These are phyloP conservation scores for Nylanderia fulva DNA, from an alignment of 1,140 invertebrate genomes.

Conservation along the genomic window DNA sequence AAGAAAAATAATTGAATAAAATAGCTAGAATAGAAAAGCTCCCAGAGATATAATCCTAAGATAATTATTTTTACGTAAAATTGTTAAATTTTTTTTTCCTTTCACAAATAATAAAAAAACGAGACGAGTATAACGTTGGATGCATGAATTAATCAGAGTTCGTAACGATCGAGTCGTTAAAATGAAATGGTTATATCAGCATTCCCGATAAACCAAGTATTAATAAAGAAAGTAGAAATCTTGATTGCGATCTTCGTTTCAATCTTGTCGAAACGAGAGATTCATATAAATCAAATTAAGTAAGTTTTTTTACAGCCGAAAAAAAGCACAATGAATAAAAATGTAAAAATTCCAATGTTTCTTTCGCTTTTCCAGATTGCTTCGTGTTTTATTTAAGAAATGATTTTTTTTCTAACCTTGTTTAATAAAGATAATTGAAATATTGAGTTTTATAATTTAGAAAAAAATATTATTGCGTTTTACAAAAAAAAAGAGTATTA, in stretches of 20 bases:
- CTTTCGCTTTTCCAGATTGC: background rate
- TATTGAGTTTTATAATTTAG: background rate
- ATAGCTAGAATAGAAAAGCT: background rate
- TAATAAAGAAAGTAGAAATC: constrained; percentile 62
- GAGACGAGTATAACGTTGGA: constrained; percentile 54
- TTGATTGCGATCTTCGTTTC: constrained; percentile 62
- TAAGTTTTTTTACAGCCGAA: constrained; percentile 3
- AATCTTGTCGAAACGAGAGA: constrained; percentile 34
- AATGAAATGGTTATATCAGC: constrained; percentile 66
- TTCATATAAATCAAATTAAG: constrained; percentile 19
- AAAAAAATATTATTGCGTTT: background rate
- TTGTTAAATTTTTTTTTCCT: constrained; percentile 15
- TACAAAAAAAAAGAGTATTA: background rate
- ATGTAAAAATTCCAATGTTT: background rate
- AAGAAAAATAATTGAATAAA: background rate
- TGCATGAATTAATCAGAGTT: constrained; percentile 15
- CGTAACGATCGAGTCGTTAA: constrained; percentile 66
- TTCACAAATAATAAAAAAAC: constrained; percentile 12
- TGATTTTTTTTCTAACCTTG: background rate
- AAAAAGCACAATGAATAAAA: background rate
- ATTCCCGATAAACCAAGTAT: constrained; percentile 63
- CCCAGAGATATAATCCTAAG: background rate
- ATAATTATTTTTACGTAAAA: background rate
- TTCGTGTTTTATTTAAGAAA: background rate
- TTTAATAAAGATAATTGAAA: background rate